Evolutionary conservation across 2,888 invertebrate species (phyloP), one percentile per base, ranked within the genome.

Genomic region (Teinopalpus imperialis): DNA sequence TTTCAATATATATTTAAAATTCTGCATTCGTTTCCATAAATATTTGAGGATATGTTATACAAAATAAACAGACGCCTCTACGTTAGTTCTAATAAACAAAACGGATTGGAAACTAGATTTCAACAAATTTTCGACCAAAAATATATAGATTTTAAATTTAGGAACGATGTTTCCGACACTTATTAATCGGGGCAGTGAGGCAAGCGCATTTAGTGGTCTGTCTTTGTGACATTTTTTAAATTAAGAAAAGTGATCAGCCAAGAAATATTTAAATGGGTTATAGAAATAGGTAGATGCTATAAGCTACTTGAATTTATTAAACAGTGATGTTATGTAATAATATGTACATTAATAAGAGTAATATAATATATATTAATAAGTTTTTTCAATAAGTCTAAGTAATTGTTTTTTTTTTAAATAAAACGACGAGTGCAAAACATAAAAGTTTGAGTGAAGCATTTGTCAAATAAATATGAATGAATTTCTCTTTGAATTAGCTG

Each of bases 41-140:
- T 45, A 45, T 45, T 45, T 45, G 34, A 4, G 23, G 20, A 40
- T 40, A 40, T 45, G 32, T 34, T 40, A 39, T 34, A 39, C 32
- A 44, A 44, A 54, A 56, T 52, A 49, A 51, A 55, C 56, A 53
- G 41, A 53, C 47, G 48, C 49, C 48, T 48, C 49, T 40, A 26
- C 24, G 39, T 13, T 29, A 51, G 32, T 10, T 27, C 44, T 43
- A 51, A 52, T 52, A 53, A 56, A 53, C 53, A 56, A n/a, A 34
- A 34, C 40, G 21, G 21, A 29, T 45, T 34, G 39, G 40, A 40
- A 45, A 45, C 45, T 34, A 14, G 23, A 35, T 35, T 45, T 39
- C 32, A n/a, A 45, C 46, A 46, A 40, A 29, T 34, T 30, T 21
- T 46, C 14, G 23, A 6, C 16, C 35, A 13, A 30, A 23, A 40